Conservation (phyloP, 2,888 invertebrate genomes). For the Synergus umbraculus region DNA sequence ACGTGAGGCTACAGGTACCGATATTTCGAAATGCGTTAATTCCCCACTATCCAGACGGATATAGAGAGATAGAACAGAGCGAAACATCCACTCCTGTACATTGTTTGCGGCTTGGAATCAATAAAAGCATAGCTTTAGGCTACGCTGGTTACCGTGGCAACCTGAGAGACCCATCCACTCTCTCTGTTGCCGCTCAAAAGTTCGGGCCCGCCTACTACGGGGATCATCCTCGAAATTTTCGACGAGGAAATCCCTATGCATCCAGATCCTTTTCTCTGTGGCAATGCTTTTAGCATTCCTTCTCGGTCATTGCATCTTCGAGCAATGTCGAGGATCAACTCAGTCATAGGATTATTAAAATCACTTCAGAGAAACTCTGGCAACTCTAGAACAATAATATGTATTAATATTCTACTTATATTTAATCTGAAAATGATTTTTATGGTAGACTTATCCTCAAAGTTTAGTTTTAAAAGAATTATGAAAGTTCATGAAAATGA, state of each 20-base stretch:
- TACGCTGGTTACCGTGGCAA: constrained; percentile 75
- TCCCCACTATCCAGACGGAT: constrained; percentile 59
- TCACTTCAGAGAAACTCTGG: not conserved
- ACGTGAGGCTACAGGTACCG: constrained; percentile 53
- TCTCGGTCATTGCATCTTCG: constrained; percentile 23
- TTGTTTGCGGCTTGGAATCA: constrained; percentile 77
- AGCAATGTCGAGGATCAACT: not conserved
- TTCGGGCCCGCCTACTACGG: constrained; percentile 64
- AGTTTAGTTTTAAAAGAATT: too few species aligned
- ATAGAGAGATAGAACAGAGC: constrained; percentile 73
- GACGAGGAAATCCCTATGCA: constrained; percentile 57
- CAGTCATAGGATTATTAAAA: constrained; percentile 3
- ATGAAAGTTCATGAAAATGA: too few species aligned
- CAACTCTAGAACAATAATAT: not conserved
- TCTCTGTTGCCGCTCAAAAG: constrained; percentile 66
- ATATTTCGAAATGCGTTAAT: constrained; percentile 58
- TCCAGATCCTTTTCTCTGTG: constrained; percentile 47
- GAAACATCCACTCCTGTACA: constrained; percentile 77
- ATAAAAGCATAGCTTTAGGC: constrained; percentile 78
- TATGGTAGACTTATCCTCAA: too few species aligned
- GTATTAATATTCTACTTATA: not conserved
- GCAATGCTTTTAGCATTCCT: not conserved
- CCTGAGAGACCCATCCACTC: constrained; percentile 72
- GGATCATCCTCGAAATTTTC: constrained; percentile 66
- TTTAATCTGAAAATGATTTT: too few species aligned